Evolutionary conservation across 1,140 invertebrate genomes (phyloP).

Genomic region (Fopius arisanus): DNA sequence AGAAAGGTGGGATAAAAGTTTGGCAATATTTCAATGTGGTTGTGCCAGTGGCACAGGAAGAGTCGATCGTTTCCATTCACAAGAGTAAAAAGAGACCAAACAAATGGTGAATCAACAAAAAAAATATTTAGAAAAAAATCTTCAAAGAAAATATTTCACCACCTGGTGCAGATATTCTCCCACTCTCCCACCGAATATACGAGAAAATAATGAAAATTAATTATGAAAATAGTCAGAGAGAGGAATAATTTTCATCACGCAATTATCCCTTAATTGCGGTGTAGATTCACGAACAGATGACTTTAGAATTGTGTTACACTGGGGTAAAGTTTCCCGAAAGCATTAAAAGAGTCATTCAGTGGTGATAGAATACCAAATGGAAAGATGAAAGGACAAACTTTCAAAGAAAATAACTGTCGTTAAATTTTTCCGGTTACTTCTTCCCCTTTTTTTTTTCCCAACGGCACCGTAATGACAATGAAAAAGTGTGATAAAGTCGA

Average conservation of each 20-base stretch:
- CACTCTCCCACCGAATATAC: background rate
- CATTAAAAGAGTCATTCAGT: constrained; percentile 14
- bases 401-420: constrained; percentile 3
- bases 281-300: constrained; percentile 3
- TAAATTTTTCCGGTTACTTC: background rate
- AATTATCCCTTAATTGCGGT: constrained; percentile 4
- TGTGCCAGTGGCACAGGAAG: background rate
- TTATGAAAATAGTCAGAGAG: constrained; percentile 3
- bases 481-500: background rate
- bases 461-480: background rate
- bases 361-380: background rate
- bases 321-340: background rate
- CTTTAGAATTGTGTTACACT: background rate
- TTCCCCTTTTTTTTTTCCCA: background rate
- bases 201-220: background rate
- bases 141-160: background rate
- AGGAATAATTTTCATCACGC: background rate
- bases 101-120: background rate
- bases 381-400: constrained; percentile 3
- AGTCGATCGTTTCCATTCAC: constrained; percentile 28
- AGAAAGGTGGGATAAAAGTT: constrained; percentile 46
- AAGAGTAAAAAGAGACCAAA: background rate
- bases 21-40: constrained; percentile 55
- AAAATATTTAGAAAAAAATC: background rate
- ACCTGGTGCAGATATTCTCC: background rate